Percentiles rank a stretch among this genome's conserved stretches.
Evolutionary conservation across 1,140 invertebrate species (phyloP).

Genomic region (Trissolcus basalis): DNA sequence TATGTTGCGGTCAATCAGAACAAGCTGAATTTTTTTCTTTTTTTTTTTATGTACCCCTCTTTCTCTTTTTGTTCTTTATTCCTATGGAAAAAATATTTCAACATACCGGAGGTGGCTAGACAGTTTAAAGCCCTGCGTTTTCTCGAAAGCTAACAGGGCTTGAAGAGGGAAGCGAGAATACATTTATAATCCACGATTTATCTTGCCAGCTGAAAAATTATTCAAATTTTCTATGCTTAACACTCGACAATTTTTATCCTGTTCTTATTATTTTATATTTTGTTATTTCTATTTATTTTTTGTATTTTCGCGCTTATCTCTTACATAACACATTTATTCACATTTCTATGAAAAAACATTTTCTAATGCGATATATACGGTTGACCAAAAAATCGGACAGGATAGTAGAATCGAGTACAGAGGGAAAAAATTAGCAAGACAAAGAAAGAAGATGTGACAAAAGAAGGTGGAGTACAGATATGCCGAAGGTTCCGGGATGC

Average conservation of each 20-base stretch:
- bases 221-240: slow-evolving; percentile 7
- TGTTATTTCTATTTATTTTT: no score
- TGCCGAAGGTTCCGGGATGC: slow-evolving; percentile 68
- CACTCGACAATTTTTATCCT: not conserved
- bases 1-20: no score
- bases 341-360: no score
- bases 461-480: slow-evolving; percentile 46
- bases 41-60: no score
- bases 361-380: no score
- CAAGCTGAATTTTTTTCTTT: no score
- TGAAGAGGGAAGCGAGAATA: slow-evolving; percentile 32
- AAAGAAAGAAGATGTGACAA: slow-evolving; percentile 37
- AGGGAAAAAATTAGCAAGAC: slow-evolving; percentile 36
- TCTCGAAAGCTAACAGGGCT: slow-evolving; percentile 52
- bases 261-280: no score
- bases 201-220: slow-evolving; percentile 64
- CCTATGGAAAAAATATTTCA: no score
- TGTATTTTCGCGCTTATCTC: no score
- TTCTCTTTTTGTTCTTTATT: no score
- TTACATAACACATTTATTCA: no score
- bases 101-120: slow-evolving; percentile 47
- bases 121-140: slow-evolving; percentile 67
- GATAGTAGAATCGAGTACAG: slow-evolving; percentile 23
- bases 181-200: slow-evolving; percentile 75
- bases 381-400: not conserved